Base-by-base conservation (phyloP, 2,888 invertebrate species). In the Sipha maydis region DNA sequence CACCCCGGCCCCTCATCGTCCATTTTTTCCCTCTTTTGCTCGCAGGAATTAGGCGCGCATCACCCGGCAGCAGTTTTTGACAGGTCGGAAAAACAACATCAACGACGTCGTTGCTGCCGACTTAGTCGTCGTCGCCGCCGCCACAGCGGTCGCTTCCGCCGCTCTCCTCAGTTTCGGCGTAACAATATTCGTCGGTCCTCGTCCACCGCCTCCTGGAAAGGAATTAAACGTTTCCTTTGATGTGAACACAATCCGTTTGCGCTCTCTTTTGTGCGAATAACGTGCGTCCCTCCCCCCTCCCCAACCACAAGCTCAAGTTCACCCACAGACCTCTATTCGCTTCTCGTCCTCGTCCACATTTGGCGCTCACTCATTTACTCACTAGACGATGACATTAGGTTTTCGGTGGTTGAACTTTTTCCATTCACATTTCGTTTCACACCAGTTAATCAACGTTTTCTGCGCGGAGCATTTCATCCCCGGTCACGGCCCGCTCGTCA, bases 1-100 rank as follows among this genome's bases (percentile, higher is more conserved):
- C 48, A 1, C 11, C 14, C 48, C 48, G 14, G 0, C 48, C 48
- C 11, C 48, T 9, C 48, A 1, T 48, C 77, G 48, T 19, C 48
- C 25, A 11, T 69, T 69, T 28, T 56, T 56, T 56, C 71, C 71
- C 28, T 31, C 31, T 11, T 71, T 31, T 34, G 71, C 48, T 11
- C 19, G 75, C 75, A 54, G 61, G 73, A 80, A 86, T 86, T 86
- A 79, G 86, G 73, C 73, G 38, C 80, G 86, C 86, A 75, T 80
- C 80, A 61, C 75, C 80, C 80, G 80, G 73, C 86, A 80, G 61
- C 86, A n/a, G 86, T 88, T 88, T 80, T 80, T 88, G 86, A 88
- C 86, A 80, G 86, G 80, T 80, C 80, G 86, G 34, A 73, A 80
- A 86, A 73, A 79, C 86, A 31, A 80, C 86, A 73, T 80, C 86